Conservation (phyloP, 2,888 invertebrate genomes). For the Cosmopolites sordidus region DNA sequence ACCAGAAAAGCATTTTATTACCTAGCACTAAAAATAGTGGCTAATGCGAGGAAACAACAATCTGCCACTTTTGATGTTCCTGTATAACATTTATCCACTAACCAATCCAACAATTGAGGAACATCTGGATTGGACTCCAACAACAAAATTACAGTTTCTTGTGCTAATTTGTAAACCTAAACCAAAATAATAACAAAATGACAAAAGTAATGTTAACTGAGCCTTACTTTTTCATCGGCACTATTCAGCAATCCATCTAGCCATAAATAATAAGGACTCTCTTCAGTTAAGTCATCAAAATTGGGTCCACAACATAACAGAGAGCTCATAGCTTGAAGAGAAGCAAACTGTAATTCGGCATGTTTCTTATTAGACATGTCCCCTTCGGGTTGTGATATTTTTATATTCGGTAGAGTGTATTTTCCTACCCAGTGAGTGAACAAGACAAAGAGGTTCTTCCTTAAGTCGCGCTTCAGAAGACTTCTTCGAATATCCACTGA, state of each 20-base stretch:
- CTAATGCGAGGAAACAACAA: constrained; percentile 92
- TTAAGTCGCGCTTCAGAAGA: constrained; percentile 79
- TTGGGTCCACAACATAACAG: constrained; percentile 93
- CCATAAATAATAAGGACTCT: constrained; percentile 92
- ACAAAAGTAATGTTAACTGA: not conserved
- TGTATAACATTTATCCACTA: constrained; percentile 96
- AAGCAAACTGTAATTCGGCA: constrained; percentile 51
- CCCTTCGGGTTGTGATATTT: constrained; percentile 29
- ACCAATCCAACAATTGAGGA: constrained; percentile 91
- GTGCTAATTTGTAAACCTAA: constrained; percentile 84
- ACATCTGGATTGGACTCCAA: constrained; percentile 94
- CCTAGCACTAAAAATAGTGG: constrained; percentile 95
- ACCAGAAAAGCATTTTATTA: constrained; percentile 47
- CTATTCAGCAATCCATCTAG: constrained; percentile 86
- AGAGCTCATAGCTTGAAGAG: constrained; percentile 87
- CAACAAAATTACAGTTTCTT: constrained; percentile 89
- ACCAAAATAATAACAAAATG: constrained; percentile 18
- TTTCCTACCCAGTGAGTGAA: constrained; percentile 94
- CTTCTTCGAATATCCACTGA: constrained; percentile 83
- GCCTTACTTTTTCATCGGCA: constrained; percentile 72
- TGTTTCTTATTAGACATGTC: constrained; percentile 41
- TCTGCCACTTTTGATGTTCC: constrained; percentile 87
- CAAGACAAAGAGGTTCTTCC: constrained; percentile 82
- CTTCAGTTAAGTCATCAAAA: constrained; percentile 86
- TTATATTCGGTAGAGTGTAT: constrained; percentile 65